phyloP scores from a whole-genome alignment of 2,797 vertebrate species.

The Micromesistius poutassou region DNA sequence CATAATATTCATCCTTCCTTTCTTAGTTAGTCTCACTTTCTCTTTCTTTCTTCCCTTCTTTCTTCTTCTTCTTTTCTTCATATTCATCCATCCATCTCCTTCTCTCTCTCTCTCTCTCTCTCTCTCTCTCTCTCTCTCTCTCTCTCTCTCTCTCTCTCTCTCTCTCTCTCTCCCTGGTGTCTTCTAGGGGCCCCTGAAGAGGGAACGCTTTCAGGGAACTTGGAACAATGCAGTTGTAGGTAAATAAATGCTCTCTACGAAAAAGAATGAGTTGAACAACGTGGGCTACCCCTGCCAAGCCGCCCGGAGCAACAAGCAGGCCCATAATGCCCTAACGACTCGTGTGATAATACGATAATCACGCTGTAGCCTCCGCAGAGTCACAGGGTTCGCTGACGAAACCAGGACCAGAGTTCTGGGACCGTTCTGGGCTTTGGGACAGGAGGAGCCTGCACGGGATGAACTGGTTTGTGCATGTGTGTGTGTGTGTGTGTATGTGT shows the following conservation, averaged over 20 bases:
- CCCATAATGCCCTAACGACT: constrained; percentile 68
- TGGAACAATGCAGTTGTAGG: constrained; percentile 71
- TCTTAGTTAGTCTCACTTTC: constrained; percentile 13
- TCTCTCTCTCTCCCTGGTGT: constrained; percentile 53
- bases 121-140: not conserved
- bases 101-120: not conserved
- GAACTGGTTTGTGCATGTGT: constrained; percentile 31
- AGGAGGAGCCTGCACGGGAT: constrained; percentile 56
- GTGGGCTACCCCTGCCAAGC: constrained; percentile 62
- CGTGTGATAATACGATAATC: constrained; percentile 68
- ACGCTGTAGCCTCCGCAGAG: constrained; percentile 44
- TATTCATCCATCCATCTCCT: not conserved
- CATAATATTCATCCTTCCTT: constrained; percentile 37
- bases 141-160: constrained; percentile 36
- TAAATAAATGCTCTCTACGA: constrained; percentile 77
- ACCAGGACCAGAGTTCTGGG: constrained; percentile 54
- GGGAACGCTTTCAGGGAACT: constrained; percentile 66
- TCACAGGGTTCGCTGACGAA: constrained; percentile 68
- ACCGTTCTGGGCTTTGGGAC: constrained; percentile 58
- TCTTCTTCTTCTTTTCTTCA: not conserved
- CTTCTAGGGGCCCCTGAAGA: constrained; percentile 67
- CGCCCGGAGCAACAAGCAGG: constrained; percentile 51
- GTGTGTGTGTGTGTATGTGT: constrained; percentile 1
- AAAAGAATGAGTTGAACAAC: constrained; percentile 62
- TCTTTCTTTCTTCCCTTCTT: not conserved